Conservation (phyloP, 2,888 invertebrate species). For the Netelia virgata region DNA sequence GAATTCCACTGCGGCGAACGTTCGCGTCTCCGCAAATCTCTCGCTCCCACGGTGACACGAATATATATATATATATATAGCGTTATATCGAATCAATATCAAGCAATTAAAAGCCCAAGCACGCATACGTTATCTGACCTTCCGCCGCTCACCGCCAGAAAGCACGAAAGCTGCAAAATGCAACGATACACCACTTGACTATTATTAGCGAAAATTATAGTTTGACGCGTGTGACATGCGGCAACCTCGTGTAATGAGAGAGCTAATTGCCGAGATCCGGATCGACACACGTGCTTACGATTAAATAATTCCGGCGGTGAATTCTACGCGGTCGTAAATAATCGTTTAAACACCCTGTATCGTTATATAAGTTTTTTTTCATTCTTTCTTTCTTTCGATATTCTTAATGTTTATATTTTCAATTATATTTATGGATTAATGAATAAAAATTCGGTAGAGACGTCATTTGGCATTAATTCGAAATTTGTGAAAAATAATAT, state of each 20-base stretch:
- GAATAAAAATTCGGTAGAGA: no score
- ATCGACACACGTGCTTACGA: slow-evolving; percentile 47
- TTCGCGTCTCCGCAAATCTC: not conserved
- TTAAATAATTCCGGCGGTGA: slow-evolving; percentile 2
- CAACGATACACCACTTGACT: not conserved
- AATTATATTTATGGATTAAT: no score
- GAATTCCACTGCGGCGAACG: not conserved
- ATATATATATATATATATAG: not conserved
- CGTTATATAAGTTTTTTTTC: no score
- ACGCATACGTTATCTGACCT: not conserved
- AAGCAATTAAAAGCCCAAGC: not conserved
- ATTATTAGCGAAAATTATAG: slow-evolving; percentile 29
- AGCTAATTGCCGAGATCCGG: slow-evolving; percentile 23
- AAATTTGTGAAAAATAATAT: no score
- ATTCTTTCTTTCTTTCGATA: no score
- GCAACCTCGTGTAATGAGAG: slow-evolving; percentile 32
- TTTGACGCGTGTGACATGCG: not conserved
- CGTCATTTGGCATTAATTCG: no score
- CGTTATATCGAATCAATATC: not conserved
- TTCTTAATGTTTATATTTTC: no score
- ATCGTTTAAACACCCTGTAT: no score
- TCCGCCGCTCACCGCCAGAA: not conserved
- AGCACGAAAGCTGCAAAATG: not conserved
- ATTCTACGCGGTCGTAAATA: not conserved
- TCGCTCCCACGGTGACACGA: not conserved